Evolutionary conservation across 2,888 invertebrate genomes (phyloP), one percentile per base, ranked within the genome.

Genomic region (Halocaridina rubra): DNA sequence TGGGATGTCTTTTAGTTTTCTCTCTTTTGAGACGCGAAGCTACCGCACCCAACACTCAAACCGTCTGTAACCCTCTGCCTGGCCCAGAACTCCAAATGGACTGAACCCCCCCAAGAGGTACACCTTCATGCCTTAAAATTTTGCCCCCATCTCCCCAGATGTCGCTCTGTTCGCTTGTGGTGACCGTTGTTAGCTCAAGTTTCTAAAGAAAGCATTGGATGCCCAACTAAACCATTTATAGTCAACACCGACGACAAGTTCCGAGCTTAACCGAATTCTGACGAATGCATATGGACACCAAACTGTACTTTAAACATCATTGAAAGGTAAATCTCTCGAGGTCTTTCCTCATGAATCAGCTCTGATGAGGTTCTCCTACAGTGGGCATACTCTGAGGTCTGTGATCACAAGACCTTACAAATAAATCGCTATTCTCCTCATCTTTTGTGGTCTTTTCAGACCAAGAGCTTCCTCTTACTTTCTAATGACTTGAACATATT

Each of bases 41-140:
- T 32, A 46, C 39, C 78, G 57, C 46, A 69, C 71, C n/a, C n/a
- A n/a, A n/a, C n/a, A 71, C 53, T 39, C 75, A 39, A 71, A 71
- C 82, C 82, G 53, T 57, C 82, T 77, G 82, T 71, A 57, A 78
- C 59, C n/a, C 82, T 71, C 57, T 77, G 76, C 77, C 78, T 57
- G 82, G 77, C 72, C 82, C 53, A 82, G 72, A 57, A 82, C 82
- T 82, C 82, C 72, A 77, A 59, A 57, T 30, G 39, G 53, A 72
- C 81, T 80, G 39, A 46, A 77, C 77, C 80, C 80, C 77, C 80
- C 80, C 80, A 71, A 71, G 59, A 74, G 74, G 74, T 74, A 80
- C 72, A 32, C 74, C 61, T 74, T 74, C 80, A 33, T 74, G 33
- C 32, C 39, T 61, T 61, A 57, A 74, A 71, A 74, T 71, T 74